These are phyloP conservation scores for Eudemis profundana DNA, from an alignment of 2,888 invertebrate species.

Conservation along the genomic window DNA sequence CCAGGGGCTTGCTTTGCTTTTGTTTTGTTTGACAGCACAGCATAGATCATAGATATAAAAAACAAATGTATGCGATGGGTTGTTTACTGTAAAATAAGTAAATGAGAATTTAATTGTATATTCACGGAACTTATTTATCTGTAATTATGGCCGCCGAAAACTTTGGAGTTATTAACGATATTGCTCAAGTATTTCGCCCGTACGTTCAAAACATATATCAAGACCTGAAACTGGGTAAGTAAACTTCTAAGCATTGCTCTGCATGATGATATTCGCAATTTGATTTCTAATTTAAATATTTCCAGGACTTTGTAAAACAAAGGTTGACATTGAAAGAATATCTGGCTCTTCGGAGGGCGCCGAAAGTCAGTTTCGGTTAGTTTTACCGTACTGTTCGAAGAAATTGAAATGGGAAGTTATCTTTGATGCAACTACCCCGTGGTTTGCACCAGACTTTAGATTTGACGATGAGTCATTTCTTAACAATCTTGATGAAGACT, in stretches of 20 bases:
- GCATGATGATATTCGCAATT: not conserved
- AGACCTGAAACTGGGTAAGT: conserved; percentile 75
- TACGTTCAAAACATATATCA: conserved; percentile 76
- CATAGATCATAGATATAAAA: too few relatives aligned
- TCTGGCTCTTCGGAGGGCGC: conserved; percentile 63
- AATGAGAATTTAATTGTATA: not conserved
- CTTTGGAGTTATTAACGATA: conserved; percentile 67
- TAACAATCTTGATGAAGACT: conserved; percentile 83
- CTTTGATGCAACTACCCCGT: conserved; percentile 86
- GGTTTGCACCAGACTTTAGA: conserved; percentile 90
- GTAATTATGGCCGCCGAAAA: conserved; percentile 60
- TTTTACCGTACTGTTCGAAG: conserved; percentile 89
- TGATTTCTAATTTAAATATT: conserved; percentile 13
- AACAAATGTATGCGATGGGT: too few relatives aligned
- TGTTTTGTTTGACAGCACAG: too few relatives aligned
- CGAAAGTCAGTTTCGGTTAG: conserved; percentile 86
- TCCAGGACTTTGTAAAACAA: conserved; percentile 77
- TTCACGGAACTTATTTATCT: not conserved
- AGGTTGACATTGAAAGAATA: conserved; percentile 77
- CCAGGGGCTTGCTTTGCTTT: too few relatives aligned
- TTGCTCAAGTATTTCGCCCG: conserved; percentile 75
- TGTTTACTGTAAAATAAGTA: too few relatives aligned
- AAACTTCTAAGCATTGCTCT: not conserved
- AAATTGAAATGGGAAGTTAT: conserved; percentile 89
- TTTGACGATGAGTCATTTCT: conserved; percentile 89